Percentiles rank a stretch among this genome's conserved stretches.
Conservation (phyloP, 2,113 vertebrate species). For the Boulengeromyrus knoepffleri region DNA sequence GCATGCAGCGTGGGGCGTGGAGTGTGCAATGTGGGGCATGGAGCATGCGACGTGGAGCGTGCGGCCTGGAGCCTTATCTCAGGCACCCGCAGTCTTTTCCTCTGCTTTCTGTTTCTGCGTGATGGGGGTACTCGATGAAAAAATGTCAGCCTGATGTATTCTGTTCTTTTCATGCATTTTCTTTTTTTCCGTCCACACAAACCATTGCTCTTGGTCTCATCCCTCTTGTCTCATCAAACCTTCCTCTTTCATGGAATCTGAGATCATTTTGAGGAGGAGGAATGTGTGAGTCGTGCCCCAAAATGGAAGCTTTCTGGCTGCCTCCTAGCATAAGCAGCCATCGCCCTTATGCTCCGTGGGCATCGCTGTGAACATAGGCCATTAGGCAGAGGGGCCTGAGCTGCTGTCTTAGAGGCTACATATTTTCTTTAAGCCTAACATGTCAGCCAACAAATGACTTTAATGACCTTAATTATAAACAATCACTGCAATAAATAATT, state of each 20-base stretch:
- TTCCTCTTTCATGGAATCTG: neutral
- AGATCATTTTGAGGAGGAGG: neutral
- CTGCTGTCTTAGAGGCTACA: neutral
- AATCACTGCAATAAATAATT: conserved; percentile 4
- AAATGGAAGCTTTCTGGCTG: neutral
- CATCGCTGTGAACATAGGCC: neutral
- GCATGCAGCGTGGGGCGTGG: no score
- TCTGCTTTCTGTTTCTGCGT: neutral
- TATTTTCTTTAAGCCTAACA: conserved; percentile 6
- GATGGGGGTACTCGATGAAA: neutral
- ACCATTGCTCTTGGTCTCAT: neutral
- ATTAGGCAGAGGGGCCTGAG: conserved; percentile 5
- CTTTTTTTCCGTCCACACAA: neutral
- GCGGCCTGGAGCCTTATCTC: neutral
- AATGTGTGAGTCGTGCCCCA: neutral
- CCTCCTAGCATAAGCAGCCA: neutral
- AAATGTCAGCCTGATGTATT: neutral
- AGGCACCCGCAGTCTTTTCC: neutral
- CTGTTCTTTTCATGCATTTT: neutral
- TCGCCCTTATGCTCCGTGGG: no score
- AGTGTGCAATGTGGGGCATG: no score
- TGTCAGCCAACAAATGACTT: conserved; percentile 23
- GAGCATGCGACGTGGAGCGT: neutral
- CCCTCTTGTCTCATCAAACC: neutral
- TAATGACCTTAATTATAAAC: conserved; percentile 24